Conservation (phyloP, 2,888 invertebrate genomes). For the Conus canariensis region DNA sequence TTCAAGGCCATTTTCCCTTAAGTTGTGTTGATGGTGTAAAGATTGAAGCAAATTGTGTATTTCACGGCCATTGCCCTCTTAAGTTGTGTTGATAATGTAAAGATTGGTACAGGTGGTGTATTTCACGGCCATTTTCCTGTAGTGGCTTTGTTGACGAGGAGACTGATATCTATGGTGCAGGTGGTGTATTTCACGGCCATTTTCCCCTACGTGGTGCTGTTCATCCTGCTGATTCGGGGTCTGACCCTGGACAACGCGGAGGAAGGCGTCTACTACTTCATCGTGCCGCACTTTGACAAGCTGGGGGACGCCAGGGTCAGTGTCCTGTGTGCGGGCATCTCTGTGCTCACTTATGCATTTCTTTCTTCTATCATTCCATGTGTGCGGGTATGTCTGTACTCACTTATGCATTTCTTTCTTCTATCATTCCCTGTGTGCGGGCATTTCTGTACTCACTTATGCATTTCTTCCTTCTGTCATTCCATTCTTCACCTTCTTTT, state of each 20-base stretch:
- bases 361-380: not conserved
- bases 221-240: conserved; percentile 75
- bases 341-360: not conserved
- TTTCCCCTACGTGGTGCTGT: conserved; percentile 75
- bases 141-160: no score
- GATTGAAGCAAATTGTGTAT: no score
- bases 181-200: conserved; percentile 75
- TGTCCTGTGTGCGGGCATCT: not conserved
- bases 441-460: no score
- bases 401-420: not conserved
- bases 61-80: no score
- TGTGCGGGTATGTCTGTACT: not conserved
- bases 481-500: no score
- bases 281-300: conserved; percentile 70
- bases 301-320: conserved; percentile 72
- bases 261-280: conserved; percentile 74
- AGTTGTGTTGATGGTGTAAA: no score
- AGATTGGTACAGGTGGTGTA: not conserved
- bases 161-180: conserved; percentile 2
- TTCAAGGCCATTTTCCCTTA: no score
- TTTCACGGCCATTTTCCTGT: no score
- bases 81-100: no score
- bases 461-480: no score
- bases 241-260: conserved; percentile 72
- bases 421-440: no score